These are phyloP conservation scores for Hippolais icterina DNA, from an alignment of 2,113 vertebrate species.

Conservation along the genomic window DNA sequence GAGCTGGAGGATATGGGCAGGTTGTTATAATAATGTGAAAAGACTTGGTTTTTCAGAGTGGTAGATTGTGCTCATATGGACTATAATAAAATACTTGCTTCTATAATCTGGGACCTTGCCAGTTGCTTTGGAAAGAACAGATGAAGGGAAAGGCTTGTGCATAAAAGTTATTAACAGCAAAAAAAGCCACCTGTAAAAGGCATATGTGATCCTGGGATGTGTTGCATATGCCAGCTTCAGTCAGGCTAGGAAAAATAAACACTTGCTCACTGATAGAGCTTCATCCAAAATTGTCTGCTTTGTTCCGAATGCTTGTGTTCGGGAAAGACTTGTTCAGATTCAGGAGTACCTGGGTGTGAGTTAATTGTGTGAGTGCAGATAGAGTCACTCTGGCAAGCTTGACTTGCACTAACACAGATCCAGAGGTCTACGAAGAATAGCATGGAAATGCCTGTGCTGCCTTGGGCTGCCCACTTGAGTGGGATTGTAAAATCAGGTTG, in stretches of 20 bases:
- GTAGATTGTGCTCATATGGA: not conserved
- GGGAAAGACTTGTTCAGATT: not conserved
- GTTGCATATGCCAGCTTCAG: not conserved
- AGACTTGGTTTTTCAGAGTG: not conserved
- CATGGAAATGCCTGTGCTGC: not conserved
- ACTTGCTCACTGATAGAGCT: not conserved
- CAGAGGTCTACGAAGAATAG: not conserved
- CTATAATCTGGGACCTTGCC: not conserved
- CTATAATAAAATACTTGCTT: not conserved
- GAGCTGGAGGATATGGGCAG: not conserved
- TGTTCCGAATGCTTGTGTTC: not conserved
- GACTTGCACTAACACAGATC: not conserved
- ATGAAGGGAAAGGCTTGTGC: not conserved
- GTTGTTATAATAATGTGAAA: not conserved
- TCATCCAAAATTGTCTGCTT: not conserved
- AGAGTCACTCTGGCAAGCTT: not conserved
- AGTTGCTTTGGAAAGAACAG: not conserved
- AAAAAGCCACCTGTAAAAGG: constrained; percentile 34
- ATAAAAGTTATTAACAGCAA: not conserved
- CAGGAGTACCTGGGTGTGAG: not conserved
- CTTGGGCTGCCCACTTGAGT: not conserved
- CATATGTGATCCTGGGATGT: not conserved
- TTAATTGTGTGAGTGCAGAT: not conserved
- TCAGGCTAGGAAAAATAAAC: not conserved
- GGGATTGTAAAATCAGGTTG: not conserved